Evolutionary conservation across 2,797 vertebrate species (phyloP).

Genomic region (Neostethus bicornis): DNA sequence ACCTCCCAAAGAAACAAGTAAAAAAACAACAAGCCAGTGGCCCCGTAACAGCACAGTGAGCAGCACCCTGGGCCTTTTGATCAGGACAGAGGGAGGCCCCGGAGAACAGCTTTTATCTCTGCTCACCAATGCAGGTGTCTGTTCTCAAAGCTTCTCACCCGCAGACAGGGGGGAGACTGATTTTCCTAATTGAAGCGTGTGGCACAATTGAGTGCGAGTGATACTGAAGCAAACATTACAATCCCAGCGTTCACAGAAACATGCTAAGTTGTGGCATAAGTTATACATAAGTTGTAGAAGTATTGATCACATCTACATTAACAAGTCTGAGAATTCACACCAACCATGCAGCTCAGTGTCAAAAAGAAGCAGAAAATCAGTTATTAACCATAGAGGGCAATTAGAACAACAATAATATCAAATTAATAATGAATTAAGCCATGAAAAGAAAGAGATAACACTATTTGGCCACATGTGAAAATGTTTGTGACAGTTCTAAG

Average conservation of each 20-base stretch:
- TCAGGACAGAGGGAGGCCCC: constrained; percentile 74
- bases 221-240: constrained; percentile 35
- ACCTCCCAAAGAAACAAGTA: constrained; percentile 70
- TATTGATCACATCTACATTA: neutral
- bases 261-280: constrained; percentile 15
- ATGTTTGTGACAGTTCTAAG: neutral
- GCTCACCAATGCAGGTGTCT: constrained; percentile 72
- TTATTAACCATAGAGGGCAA: neutral
- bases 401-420: neutral
- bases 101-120: constrained; percentile 79
- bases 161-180: constrained; percentile 26
- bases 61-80: constrained; percentile 82
- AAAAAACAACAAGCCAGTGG: constrained; percentile 73
- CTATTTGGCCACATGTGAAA: neutral
- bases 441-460: neutral
- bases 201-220: constrained; percentile 35
- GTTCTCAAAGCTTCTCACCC: constrained; percentile 65
- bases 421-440: neutral
- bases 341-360: neutral
- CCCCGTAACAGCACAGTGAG: constrained; percentile 64
- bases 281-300: neutral
- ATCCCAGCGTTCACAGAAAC: constrained; percentile 47
- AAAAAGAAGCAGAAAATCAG: neutral
- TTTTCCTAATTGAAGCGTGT: constrained; percentile 42
- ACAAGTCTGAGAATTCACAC: neutral